Conservation (phyloP, 2,797 vertebrate genomes). For the Rhyacichthys aspro region DNA sequence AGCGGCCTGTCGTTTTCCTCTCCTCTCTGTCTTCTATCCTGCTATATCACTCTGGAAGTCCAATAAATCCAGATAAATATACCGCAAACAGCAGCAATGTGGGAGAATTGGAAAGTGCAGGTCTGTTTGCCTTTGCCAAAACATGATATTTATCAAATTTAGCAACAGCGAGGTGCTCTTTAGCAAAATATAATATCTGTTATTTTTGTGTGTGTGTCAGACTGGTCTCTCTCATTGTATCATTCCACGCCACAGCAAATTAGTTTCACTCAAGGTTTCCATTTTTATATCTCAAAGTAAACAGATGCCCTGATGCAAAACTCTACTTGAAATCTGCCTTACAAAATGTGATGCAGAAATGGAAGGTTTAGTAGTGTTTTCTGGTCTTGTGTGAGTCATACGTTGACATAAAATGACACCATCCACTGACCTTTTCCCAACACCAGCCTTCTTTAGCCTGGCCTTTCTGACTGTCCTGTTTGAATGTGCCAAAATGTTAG, state of each 20-base stretch:
- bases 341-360: too few relatives aligned
- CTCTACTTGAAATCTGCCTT: neutral
- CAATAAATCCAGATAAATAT: slow-evolving; percentile 9
- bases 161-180: too few relatives aligned
- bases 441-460: too few relatives aligned
- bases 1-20: neutral
- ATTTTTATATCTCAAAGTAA: neutral
- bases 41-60: neutral
- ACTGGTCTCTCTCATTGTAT: neutral
- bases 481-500: too few relatives aligned
- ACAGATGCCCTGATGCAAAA: neutral
- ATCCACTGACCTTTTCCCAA: too few relatives aligned
- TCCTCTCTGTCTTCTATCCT: neutral
- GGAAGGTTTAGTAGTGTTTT: too few relatives aligned
- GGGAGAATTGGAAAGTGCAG: neutral
- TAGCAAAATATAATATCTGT: neutral
- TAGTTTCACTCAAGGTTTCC: too few relatives aligned
- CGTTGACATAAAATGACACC: too few relatives aligned
- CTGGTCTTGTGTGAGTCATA: too few relatives aligned
- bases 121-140: neutral
- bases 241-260: neutral
- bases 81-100: neutral
- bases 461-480: too few relatives aligned
- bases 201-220: neutral
- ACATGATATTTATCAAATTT: neutral